Evolutionary conservation across 2,888 invertebrate genomes (phyloP).

Genomic region (Branchellion lobata): DNA sequence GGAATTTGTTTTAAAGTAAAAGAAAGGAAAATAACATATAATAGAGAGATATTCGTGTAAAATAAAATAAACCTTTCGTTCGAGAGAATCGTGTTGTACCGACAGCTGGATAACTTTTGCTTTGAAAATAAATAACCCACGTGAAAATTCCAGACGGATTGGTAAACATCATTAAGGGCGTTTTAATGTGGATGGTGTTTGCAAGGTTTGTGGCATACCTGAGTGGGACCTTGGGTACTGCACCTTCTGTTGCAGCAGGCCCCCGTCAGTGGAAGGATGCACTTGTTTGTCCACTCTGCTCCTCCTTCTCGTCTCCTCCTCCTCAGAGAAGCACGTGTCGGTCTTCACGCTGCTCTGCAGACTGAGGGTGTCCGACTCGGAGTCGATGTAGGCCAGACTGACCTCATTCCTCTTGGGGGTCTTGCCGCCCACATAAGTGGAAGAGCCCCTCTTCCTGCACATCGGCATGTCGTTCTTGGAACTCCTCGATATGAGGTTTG

Average conservation of each 20-base stretch:
- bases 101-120: conserved; percentile 22
- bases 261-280: background rate
- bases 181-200: too few species aligned
- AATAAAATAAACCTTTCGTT: conserved; percentile 22
- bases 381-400: background rate
- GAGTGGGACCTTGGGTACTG: background rate
- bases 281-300: background rate
- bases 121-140: background rate
- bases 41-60: too few species aligned
- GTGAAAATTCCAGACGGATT: too few species aligned
- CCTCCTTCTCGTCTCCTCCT: background rate
- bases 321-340: background rate
- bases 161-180: too few species aligned
- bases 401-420: background rate
- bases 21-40: too few species aligned
- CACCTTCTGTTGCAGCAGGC: background rate
- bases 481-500: background rate
- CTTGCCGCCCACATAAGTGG: background rate
- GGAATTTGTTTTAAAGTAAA: too few species aligned
- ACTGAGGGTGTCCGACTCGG: conserved; percentile 1
- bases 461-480: background rate
- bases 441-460: background rate
- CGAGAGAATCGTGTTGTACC: background rate
- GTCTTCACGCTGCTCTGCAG: background rate
- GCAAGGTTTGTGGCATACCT: background rate